phyloP scores from a whole-genome alignment of 2,797 vertebrate genomes.

The Enteromius anoplus region DNA sequence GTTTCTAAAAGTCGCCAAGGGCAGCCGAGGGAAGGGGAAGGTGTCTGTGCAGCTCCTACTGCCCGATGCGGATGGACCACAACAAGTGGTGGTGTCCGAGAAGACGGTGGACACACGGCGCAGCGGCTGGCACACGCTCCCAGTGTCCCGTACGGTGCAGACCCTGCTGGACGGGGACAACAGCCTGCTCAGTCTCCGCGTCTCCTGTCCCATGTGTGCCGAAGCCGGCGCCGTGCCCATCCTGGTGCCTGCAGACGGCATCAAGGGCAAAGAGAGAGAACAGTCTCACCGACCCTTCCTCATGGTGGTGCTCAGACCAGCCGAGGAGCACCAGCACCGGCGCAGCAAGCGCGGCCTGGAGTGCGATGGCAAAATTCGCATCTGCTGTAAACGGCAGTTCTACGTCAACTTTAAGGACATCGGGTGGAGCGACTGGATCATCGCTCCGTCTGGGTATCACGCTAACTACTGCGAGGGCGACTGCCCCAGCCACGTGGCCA shows the following conservation, averaged over 20 bases:
- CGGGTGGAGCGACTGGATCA: conserved; percentile 99
- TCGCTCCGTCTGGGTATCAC: conserved; percentile 89
- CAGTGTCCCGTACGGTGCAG: conserved; percentile 82
- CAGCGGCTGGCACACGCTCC: conserved; percentile 87
- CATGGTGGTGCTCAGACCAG: conserved; percentile 84
- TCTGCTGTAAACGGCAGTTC: conserved; percentile 89
- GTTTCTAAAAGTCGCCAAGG: conserved; percentile 85
- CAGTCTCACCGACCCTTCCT: conserved; percentile 86
- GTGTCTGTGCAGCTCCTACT: conserved; percentile 83
- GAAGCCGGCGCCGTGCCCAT: conserved; percentile 81
- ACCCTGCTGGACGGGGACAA: conserved; percentile 79
- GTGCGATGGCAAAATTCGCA: conserved; percentile 86
- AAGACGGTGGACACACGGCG: conserved; percentile 85
- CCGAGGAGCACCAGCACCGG: conserved; percentile 82
- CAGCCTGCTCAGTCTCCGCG: conserved; percentile 78
- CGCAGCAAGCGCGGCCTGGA: conserved; percentile 83
- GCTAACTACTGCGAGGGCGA: conserved; percentile 91
- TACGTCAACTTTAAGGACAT: conserved; percentile 91
- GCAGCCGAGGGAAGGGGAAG: conserved; percentile 82
- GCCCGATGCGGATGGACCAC: conserved; percentile 66
- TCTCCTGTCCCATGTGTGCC: conserved; percentile 83
- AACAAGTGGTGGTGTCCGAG: conserved; percentile 80
- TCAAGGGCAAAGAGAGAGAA: conserved; percentile 81
- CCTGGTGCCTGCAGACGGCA: conserved; percentile 64
- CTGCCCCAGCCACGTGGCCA: conserved; percentile 87